A percentile compares a stretch with the other conserved stretches of the same genome.
Conservation (phyloP, 2,888 invertebrate species). For the Prenolepis imparis region DNA sequence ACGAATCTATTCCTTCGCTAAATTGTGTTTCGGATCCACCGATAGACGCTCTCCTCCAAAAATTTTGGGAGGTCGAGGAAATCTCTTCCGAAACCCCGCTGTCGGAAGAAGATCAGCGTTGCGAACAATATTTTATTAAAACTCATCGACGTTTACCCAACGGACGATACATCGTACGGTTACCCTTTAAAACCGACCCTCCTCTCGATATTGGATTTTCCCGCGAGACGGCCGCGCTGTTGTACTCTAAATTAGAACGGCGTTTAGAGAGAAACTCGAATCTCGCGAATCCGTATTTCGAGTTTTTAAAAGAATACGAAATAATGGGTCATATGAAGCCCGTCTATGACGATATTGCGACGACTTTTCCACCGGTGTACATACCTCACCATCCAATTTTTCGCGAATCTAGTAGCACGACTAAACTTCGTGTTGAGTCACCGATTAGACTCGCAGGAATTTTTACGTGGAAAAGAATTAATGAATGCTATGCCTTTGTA, state of each 20-base stretch:
- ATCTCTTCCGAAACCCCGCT: neutral
- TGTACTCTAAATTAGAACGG: neutral
- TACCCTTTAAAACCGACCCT: neutral
- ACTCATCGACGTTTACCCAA: neutral
- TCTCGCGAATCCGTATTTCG: neutral
- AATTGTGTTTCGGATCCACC: no score
- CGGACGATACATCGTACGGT: neutral
- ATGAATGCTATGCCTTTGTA: no score
- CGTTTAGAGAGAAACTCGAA: neutral
- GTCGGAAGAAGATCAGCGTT: neutral
- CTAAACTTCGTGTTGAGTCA: neutral
- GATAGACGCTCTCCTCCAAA: neutral
- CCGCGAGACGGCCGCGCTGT: accelerated
- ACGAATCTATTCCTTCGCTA: no score
- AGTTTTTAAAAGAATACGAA: neutral
- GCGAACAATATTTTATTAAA: neutral
- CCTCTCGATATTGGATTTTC: neutral
- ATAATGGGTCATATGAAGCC: neutral
- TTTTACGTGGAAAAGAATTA: no score
- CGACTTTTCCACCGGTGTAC: neutral
- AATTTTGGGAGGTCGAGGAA: neutral
- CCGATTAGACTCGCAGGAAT: no score
- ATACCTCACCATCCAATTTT: neutral
- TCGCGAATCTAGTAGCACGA: neutral
- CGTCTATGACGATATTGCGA: neutral